These are phyloP conservation scores for Pedetes capensis DNA, from an alignment of 2,113 vertebrate species.

Conservation along the genomic window DNA sequence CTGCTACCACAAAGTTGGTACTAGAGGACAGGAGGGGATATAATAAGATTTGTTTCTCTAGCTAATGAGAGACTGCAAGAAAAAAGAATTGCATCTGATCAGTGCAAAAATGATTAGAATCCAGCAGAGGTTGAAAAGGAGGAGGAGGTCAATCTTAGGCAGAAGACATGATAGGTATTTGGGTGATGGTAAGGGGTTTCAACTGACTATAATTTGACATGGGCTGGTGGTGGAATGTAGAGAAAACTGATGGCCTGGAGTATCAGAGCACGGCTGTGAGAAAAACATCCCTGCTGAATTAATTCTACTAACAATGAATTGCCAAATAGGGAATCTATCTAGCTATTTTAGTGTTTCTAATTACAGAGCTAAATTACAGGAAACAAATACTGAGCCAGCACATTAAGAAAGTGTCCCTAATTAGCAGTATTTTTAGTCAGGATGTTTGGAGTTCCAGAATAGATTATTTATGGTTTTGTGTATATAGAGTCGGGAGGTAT, in stretches of 20 bases:
- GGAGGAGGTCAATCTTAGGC: background rate
- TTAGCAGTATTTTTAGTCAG: conserved; percentile 57
- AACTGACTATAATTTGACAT: background rate
- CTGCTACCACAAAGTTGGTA: too few species aligned
- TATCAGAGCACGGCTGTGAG: background rate
- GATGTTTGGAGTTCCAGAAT: conserved; percentile 13
- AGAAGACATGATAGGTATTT: background rate
- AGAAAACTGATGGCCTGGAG: background rate
- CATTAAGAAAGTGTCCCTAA: background rate
- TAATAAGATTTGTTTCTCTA: background rate
- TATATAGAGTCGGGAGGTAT: background rate
- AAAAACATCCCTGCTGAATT: conserved; percentile 22
- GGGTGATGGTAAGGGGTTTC: background rate
- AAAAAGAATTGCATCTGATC: background rate
- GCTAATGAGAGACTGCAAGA: background rate
- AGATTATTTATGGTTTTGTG: conserved; percentile 10
- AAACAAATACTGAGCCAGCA: conserved; percentile 56
- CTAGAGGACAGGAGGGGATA: background rate
- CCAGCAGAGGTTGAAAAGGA: background rate
- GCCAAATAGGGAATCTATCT: conserved; percentile 38
- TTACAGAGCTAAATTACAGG: conserved; percentile 57
- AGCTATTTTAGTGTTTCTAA: conserved; percentile 65
- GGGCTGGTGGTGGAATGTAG: background rate
- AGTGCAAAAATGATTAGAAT: background rate
- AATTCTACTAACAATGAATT: conserved; percentile 23